A percentile compares a stretch with the other conserved stretches of the same genome.
Conservation (phyloP, 2,888 invertebrate species). For the Leistus spinibarbis region DNA sequence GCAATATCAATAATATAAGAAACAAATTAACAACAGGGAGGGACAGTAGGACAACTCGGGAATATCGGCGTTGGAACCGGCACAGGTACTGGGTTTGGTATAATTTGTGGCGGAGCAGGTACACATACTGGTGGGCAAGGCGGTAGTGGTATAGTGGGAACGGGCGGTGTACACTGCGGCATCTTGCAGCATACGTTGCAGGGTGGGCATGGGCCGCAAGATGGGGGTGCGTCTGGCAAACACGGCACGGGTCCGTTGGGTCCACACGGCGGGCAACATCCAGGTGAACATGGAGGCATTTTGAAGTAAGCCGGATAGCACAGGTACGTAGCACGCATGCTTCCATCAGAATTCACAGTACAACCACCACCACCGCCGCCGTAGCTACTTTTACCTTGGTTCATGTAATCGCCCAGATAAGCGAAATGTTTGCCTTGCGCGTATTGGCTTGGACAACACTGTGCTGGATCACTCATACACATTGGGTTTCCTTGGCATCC, state of each 20-base stretch:
- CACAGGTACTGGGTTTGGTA: slow-evolving; percentile 17
- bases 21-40: slow-evolving; percentile 50
- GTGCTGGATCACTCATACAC: slow-evolving; percentile 61
- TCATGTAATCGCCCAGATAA: background rate
- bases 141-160: slow-evolving; percentile 30
- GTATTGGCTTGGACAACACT: slow-evolving; percentile 61
- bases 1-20: background rate
- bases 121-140: slow-evolving; percentile 26
- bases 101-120: slow-evolving; percentile 23
- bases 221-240: slow-evolving; percentile 54
- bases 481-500: slow-evolving; percentile 62
- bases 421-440: slow-evolving; percentile 42
- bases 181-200: slow-evolving; percentile 20
- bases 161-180: slow-evolving; percentile 28
- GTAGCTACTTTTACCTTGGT: slow-evolving; percentile 47
- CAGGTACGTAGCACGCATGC: slow-evolving; percentile 56
- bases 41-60: slow-evolving; percentile 43
- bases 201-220: slow-evolving; percentile 13
- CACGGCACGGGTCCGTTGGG: slow-evolving; percentile 59
- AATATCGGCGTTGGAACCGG: slow-evolving; percentile 23
- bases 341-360: slow-evolving; percentile 44
- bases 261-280: slow-evolving; percentile 57
- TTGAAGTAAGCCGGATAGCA: slow-evolving; percentile 45
- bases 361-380: slow-evolving; percentile 44
- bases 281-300: slow-evolving; percentile 54